A percentile compares a stretch with the other conserved stretches of the same genome.
phyloP scores from a whole-genome alignment of 2,888 invertebrate genomes.

The Leptarthrus brevirostris region DNA sequence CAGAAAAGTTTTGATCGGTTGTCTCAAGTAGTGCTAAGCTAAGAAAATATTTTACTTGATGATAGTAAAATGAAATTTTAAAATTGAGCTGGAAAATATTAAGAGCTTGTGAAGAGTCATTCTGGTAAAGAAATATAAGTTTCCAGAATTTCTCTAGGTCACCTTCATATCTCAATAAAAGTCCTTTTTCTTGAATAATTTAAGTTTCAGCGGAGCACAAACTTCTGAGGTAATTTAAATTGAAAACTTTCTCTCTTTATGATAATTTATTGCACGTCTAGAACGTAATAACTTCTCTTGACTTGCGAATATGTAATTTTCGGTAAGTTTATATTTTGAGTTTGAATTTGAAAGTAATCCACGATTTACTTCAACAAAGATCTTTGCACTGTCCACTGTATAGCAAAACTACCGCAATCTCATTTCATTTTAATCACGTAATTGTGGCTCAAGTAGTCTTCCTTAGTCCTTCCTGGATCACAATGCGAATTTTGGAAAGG shows the following conservation, averaged over 20 bases:
- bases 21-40: no score
- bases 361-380: slow-evolving; percentile 39
- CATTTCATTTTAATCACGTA: slow-evolving; percentile 54
- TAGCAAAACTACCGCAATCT: slow-evolving; percentile 49
- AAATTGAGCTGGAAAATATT: not conserved
- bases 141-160: not conserved
- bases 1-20: no score
- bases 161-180: not conserved
- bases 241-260: slow-evolving; percentile 36
- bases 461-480: slow-evolving; percentile 37
- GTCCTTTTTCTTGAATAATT: slow-evolving; percentile 20
- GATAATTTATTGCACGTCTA: slow-evolving; percentile 42
- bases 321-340: slow-evolving; percentile 46
- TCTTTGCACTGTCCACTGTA: slow-evolving; percentile 17
- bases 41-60: no score
- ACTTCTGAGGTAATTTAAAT: slow-evolving; percentile 40
- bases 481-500: not conserved
- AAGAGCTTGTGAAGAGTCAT: not conserved
- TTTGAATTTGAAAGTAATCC: slow-evolving; percentile 51
- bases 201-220: slow-evolving; percentile 34
- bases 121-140: slow-evolving; percentile 4
- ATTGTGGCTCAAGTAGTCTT: slow-evolving; percentile 51
- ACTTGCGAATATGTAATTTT: slow-evolving; percentile 37
- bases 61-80: not conserved
- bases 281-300: slow-evolving; percentile 29